Evolutionary conservation across 1,140 invertebrate species (phyloP).

Genomic region (Dendrolimus kikuchii): DNA sequence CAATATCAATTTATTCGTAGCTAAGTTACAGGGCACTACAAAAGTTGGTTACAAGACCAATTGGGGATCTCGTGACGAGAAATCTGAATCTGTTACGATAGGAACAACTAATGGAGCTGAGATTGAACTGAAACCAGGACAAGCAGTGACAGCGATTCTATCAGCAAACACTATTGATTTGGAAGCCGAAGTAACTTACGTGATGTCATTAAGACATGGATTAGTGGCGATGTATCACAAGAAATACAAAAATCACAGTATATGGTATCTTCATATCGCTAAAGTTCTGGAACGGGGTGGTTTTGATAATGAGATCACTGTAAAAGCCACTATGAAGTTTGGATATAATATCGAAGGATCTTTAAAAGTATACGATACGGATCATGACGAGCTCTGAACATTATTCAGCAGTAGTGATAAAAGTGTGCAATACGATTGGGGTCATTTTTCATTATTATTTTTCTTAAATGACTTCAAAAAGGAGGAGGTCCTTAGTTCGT

Average conservation of each 20-base stretch:
- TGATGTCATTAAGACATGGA: constrained; percentile 31
- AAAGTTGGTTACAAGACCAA: constrained; percentile 26
- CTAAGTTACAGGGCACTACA: constrained; percentile 29
- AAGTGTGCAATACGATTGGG: background rate
- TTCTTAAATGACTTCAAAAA: no score
- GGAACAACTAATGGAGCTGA: constrained; percentile 41
- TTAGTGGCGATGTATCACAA: constrained; percentile 42
- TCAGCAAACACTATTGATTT: constrained; percentile 36
- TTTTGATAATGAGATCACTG: constrained; percentile 27
- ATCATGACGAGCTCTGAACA: constrained; percentile 23
- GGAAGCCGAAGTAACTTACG: constrained; percentile 42
- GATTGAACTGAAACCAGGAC: constrained; percentile 40
- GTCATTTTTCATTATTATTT: background rate
- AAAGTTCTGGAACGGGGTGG: constrained; percentile 33
- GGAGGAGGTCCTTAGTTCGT: no score
- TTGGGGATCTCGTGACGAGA: constrained; percentile 41
- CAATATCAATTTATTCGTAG: constrained; percentile 33
- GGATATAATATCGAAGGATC: constrained; percentile 38
- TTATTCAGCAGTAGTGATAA: background rate
- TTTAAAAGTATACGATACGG: constrained; percentile 43
- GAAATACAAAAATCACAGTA: constrained; percentile 37
- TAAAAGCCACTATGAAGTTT: constrained; percentile 32
- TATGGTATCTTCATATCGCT: constrained; percentile 40
- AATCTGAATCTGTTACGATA: constrained; percentile 37
- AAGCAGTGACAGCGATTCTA: constrained; percentile 37